Conservation (phyloP, 1,140 invertebrate genomes). For the Hesperophylax magnus region DNA sequence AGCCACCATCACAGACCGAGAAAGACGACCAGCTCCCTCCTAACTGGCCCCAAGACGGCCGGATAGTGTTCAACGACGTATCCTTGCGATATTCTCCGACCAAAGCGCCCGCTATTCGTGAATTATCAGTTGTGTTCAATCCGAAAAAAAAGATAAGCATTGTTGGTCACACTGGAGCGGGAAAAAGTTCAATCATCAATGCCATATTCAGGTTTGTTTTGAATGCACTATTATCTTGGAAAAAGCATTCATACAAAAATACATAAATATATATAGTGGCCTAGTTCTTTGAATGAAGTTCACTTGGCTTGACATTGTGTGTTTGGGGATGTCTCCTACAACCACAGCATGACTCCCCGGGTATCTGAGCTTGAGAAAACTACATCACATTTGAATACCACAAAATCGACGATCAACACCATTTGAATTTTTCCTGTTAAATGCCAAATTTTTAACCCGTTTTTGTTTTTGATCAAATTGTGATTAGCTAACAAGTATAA, state of each 20-base stretch:
- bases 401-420: too few species aligned
- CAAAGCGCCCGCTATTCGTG: constrained; percentile 70
- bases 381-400: too few species aligned
- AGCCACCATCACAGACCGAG: constrained; percentile 50
- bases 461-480: background rate
- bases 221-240: too few species aligned
- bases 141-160: constrained; percentile 72
- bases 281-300: too few species aligned
- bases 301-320: too few species aligned
- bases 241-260: background rate
- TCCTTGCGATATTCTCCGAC: constrained; percentile 69
- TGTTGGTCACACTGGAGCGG: constrained; percentile 74
- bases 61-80: constrained; percentile 71
- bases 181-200: constrained; percentile 78
- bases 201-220: constrained; percentile 62
- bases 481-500: too few species aligned
- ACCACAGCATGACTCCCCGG: too few species aligned
- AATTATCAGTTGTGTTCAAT: constrained; percentile 71
- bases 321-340: too few species aligned
- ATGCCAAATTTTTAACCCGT: too few species aligned
- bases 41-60: constrained; percentile 76
- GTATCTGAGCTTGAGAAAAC: too few species aligned
- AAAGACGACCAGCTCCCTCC: constrained; percentile 69
- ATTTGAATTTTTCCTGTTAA: too few species aligned
- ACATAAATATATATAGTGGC: background rate